Percentiles rank a stretch among this genome's conserved stretches.
phyloP scores from a whole-genome alignment of 92 coral and sea anemone species.

The Palythoa grandiflora region DNA sequence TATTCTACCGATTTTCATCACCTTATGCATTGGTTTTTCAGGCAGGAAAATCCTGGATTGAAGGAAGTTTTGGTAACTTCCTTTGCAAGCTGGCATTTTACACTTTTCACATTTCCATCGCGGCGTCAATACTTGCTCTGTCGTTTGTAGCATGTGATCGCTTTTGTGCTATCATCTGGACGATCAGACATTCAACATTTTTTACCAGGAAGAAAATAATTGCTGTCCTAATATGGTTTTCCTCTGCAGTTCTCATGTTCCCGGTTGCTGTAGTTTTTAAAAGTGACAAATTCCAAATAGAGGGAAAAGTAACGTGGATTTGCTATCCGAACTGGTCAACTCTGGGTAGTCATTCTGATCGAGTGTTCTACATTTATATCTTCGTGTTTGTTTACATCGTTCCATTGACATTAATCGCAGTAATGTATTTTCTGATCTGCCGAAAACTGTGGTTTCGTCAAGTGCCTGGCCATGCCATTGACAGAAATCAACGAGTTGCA shows the following conservation, averaged over 20 bases:
- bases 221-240: conserved; percentile 20
- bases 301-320: background rate
- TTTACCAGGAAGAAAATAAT: conserved; percentile 37
- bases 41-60: conserved; percentile 3
- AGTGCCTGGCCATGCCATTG: conserved; percentile 40
- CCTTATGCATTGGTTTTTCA: background rate
- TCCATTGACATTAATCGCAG: background rate
- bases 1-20: background rate
- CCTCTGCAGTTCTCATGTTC: conserved; percentile 30
- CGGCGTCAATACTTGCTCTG: conserved; percentile 36
- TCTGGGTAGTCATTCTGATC: background rate
- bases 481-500: conserved; percentile 39
- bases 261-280: conserved; percentile 9
- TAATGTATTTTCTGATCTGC: conserved; percentile 32
- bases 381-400: conserved; percentile 5
- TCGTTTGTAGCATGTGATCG: conserved; percentile 41
- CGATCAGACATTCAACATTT: conserved; percentile 10
- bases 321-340: background rate
- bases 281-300: background rate
- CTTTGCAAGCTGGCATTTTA: conserved; percentile 24
- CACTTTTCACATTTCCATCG: conserved; percentile 25
- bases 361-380: conserved; percentile 16
- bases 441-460: conserved; percentile 46
- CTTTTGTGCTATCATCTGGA: conserved; percentile 35
- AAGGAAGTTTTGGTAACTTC: conserved; percentile 18